Evolutionary conservation across 2,888 invertebrate genomes (phyloP).

Genomic region (Drosophila neonasuta): DNA sequence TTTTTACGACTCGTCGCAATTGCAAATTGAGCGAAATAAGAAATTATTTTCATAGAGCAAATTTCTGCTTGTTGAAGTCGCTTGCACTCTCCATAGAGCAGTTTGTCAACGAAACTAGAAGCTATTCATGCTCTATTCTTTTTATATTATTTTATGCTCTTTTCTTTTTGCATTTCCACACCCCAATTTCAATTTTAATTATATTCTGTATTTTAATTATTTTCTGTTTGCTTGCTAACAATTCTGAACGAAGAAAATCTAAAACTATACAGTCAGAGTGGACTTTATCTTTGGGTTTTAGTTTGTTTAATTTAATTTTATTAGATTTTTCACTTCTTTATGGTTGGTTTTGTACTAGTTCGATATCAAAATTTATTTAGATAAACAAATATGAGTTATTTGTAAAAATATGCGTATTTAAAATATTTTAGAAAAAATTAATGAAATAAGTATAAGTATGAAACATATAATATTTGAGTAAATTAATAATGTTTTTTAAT

Average conservation of each 20-base stretch:
- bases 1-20: conserved; percentile 60
- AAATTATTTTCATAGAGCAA: conserved; percentile 31
- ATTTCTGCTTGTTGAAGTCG: background rate
- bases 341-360: too few species aligned
- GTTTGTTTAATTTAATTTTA: too few species aligned
- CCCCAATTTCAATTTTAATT: background rate
- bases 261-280: background rate
- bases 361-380: too few species aligned
- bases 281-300: background rate
- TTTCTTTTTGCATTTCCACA: background rate
- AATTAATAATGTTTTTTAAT: too few species aligned
- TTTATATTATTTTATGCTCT: background rate
- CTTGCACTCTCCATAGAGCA: background rate
- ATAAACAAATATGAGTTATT: too few species aligned
- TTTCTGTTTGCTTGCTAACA: background rate
- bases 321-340: too few species aligned
- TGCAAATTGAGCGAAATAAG: conserved; percentile 62
- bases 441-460: too few species aligned
- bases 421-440: too few species aligned
- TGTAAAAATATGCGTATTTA: too few species aligned
- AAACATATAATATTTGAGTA: too few species aligned
- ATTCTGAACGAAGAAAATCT: background rate
- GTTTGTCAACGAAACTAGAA: background rate
- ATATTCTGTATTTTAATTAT: background rate
- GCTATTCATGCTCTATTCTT: background rate